Evolutionary conservation across 2,113 vertebrate genomes (phyloP), one percentile per base, ranked within the genome.

Genomic region (Serilophus lunatus): DNA sequence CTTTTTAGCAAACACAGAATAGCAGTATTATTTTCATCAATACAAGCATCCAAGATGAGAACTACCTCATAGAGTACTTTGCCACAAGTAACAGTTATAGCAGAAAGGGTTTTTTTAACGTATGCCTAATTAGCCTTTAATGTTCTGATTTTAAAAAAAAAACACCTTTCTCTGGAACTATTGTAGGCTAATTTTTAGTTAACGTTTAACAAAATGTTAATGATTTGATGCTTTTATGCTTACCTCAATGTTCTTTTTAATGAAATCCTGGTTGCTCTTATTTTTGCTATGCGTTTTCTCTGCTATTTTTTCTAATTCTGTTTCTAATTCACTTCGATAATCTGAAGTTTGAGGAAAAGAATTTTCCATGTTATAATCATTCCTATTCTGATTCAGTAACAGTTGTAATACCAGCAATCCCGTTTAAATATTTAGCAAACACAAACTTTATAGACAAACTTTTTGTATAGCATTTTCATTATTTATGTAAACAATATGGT

Each of bases 161-260:
- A n/a, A n/a, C n/a, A 70, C 4, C 22, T 74, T 25, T 36, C 36
- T 56, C 28, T 17, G 84, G 33, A 93, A 87, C 22, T 38, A 45
- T 65, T 54, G 40, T 1, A 65, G 13, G 64, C 36, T 54, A 36
- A 31, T 25, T 70, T 51, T 68, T 66, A 89, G 7, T 44, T 84
- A 84, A 74, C 4, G 54, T 59, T 78, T 84, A 8, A 15, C 16
- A 83, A 87, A 70, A 61, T 45, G 3, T 13, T 63, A 84, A 11
- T 33, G 9, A 40, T 53, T 50, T 77, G 64, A 88, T 50, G 31
- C 22, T 86, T 88, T 91, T 94, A 92, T 80, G 97, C 98, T 97
- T 98, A 99, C 99, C 98, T 99, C 98, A 75, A 99, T 99, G 95
- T 99, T 99, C 97, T 98, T 98, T 96, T 97, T 99, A 96, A 99